phyloP scores from a whole-genome alignment of 2,113 vertebrate species.

The Scortum barcoo region DNA sequence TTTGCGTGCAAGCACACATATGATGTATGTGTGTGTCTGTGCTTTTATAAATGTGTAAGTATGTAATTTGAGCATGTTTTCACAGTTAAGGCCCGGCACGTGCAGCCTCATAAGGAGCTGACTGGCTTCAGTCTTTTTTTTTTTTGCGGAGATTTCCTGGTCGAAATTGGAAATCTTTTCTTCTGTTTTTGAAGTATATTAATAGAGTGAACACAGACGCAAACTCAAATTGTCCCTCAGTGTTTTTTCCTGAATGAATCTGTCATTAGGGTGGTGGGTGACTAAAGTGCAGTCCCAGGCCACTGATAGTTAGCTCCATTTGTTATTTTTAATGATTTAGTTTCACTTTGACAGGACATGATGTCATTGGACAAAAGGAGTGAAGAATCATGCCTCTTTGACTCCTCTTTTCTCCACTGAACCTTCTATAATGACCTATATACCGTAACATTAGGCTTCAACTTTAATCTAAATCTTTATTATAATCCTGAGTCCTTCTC shows the following conservation, averaged over 20 bases:
- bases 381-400: conserved; percentile 46
- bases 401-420: conserved; percentile 54
- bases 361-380: conserved; percentile 71
- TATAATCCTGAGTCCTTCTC: neutral
- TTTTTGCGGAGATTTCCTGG: conserved; percentile 71
- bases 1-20: conserved; percentile 14
- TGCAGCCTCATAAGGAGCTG: conserved; percentile 71
- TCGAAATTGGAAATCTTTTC: conserved; percentile 73
- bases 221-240: conserved; percentile 37
- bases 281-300: conserved; percentile 45
- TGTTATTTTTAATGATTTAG: conserved; percentile 77
- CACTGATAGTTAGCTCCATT: conserved; percentile 66
- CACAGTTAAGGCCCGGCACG: conserved; percentile 64
- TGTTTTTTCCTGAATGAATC: conserved; percentile 49
- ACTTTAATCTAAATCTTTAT: conserved; percentile 14
- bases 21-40: conserved; percentile 25
- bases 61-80: conserved; percentile 74
- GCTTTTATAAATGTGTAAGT: conserved; percentile 39
- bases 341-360: conserved; percentile 79
- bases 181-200: conserved; percentile 73
- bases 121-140: conserved; percentile 62
- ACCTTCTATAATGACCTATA: conserved; percentile 15
- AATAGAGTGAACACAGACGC: conserved; percentile 54
- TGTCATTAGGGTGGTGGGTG: conserved; percentile 57
- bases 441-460: conserved; percentile 21